Base-by-base conservation (phyloP, 1,140 invertebrate species). In the Calliopsis andreniformis region DNA sequence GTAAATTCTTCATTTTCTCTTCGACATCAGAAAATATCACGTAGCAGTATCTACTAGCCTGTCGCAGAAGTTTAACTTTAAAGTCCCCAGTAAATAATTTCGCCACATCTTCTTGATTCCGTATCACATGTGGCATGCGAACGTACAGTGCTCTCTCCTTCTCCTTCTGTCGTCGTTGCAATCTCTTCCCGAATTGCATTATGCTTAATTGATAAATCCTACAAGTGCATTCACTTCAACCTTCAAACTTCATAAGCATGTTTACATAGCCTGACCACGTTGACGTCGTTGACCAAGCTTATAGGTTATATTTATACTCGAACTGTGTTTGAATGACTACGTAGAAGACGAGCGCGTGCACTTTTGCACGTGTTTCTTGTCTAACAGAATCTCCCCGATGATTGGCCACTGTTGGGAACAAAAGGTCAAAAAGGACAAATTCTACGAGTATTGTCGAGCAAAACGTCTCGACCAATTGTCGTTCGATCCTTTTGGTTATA, bases 141-240 rank as follows among this genome's bases (percentile, higher is more conserved):
- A 91, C 67, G 42, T 89, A 87, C 4, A 91, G 64, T 10, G 88
- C 87, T 84, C 80, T 86, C 39, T 56, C 56, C 56, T 68, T 77
- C 35, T 85, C 70, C 8, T 86, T 64, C 1, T 0, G 14, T 20
- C 63, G 42, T 12, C 3, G 8, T 18, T 30, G 4, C 2, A 43
- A 14, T n/a, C 20, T 35, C 10, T 32, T 43, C 7, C 0, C 1
- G 2, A 1, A 0, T 16, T 25, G 42, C 49, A 45, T 73, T 43
- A 5, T 66, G 32, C 0, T 53, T 16, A 12, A 20, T 5, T 30
- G 0, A 12, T 3, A 53, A 16, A 4, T 30, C 0, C 2, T 14
- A 10, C 3, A 32, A 3, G 32, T 23, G 16, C 28, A 1, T 18
- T 0, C 2, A n/a, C 7, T 23, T 14, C 18, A 51, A 18, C 12